phyloP scores from a whole-genome alignment of 2,888 invertebrate genomes.

The Catocala nupta region DNA sequence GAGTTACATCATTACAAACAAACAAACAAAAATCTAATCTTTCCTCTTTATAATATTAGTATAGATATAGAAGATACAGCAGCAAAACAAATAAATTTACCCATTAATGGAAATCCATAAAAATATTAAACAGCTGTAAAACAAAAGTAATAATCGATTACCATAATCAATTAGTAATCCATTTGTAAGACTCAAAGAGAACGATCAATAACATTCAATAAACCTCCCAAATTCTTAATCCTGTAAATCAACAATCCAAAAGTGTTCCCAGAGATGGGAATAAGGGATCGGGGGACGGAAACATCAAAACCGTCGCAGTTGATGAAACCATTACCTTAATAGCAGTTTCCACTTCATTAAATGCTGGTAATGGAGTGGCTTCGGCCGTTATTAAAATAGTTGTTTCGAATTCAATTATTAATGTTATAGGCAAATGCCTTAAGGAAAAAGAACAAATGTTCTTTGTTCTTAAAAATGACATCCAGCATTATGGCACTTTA shows the following conservation, averaged over 20 bases:
- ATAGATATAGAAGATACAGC: too few species aligned
- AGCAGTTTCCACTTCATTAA: slow-evolving; percentile 74
- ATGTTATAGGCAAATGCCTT: background rate
- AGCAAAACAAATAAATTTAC: too few species aligned
- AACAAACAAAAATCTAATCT: too few species aligned
- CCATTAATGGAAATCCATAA: background rate
- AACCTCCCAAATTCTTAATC: slow-evolving; percentile 26
- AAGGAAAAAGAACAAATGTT: too few species aligned
- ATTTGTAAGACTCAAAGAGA: background rate
- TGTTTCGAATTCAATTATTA: background rate
- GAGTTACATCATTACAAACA: too few species aligned
- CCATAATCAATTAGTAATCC: slow-evolving; percentile 38
- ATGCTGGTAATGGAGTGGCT: slow-evolving; percentile 3
- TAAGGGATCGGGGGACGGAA: background rate
- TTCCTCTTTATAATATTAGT: too few species aligned
- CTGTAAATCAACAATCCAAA: slow-evolving; percentile 27
- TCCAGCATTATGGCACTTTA: too few species aligned
- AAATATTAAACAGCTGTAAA: slow-evolving; percentile 9
- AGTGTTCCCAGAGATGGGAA: slow-evolving; percentile 10
- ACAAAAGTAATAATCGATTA: slow-evolving; percentile 21
- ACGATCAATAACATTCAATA: slow-evolving; percentile 34
- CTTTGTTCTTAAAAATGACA: too few species aligned
- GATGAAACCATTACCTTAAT: slow-evolving; percentile 73
- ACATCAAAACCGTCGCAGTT: background rate
- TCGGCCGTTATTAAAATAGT: background rate